Evolutionary conservation across 2,888 invertebrate species (phyloP), one percentile per base, ranked within the genome.

Genomic region (Ormyrus thymus): DNA sequence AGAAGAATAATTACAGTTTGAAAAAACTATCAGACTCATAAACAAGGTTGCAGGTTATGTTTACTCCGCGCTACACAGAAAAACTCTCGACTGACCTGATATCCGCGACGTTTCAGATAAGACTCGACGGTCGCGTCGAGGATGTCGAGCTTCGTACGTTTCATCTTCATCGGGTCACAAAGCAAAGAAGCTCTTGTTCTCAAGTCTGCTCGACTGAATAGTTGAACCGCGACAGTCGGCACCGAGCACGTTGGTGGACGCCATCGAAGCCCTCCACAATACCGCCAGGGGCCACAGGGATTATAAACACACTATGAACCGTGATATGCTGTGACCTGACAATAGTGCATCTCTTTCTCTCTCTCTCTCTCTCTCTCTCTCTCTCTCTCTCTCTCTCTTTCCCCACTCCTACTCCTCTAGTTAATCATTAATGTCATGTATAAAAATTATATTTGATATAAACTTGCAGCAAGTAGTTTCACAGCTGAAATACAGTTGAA

Each of bases 31-130:
- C 29, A 29, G 29, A 29, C 29, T 29, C 29, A 29, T 85, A 84
- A 85, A 85, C 83, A 85, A 83, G 80, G 76, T 77, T 11, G 55
- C 53, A 86, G 85, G 85, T 86, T 86, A 86, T 82, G 85, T 85
- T 76, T 51, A 65, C 15, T 50, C 56, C 53, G 61, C 69, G 29
- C 9, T 15, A 10, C 9, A 50, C n/a, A 64, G 48, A 43, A 43
- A 55, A 56, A 29, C 50, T 73, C 9, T 15, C n/a, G 13, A 6
- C 90, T 90, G 89, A 93, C 93, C 84, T 93, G 92, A 88, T 94
- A 94, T 86, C 94, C 94, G 69, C 95, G 92, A 80, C 93, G 92
- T 89, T 94, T 93, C 86, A 95, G 91, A 90, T 95, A 95, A 81
- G 93, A 92, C 85, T 92, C 92, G 84, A 94, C 92, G 81, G 93